These are phyloP conservation scores for Siderastrea radians DNA, from an alignment of 92 coral and sea anemone genomes.

Conservation along the genomic window DNA sequence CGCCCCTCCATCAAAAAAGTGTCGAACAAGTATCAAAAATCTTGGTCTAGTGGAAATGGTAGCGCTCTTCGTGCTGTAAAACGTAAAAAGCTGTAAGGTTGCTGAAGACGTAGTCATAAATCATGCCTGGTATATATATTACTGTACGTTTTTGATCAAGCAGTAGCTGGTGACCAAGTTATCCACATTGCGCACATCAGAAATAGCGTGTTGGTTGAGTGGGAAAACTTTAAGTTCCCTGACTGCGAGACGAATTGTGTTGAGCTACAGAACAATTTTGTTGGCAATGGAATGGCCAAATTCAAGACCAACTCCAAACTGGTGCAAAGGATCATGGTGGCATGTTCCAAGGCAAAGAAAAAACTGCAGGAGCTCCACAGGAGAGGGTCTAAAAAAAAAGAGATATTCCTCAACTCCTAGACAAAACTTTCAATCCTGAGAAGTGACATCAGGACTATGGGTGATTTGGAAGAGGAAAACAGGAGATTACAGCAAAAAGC, in stretches of 20 bases:
- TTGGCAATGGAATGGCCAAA: slow-evolving; percentile 41
- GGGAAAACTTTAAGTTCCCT: background rate
- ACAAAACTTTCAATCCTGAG: slow-evolving; percentile 49
- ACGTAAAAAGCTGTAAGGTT: too few species aligned
- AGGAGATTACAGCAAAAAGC: background rate
- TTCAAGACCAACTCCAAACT: slow-evolving; percentile 41
- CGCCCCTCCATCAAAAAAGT: too few species aligned
- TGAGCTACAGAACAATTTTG: slow-evolving; percentile 17
- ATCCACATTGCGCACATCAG: slow-evolving; percentile 16
- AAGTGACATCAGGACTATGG: slow-evolving; percentile 42
- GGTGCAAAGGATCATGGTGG: slow-evolving; percentile 15
- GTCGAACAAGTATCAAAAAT: too few species aligned
- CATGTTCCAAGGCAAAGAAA: slow-evolving; percentile 12
- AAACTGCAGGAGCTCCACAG: slow-evolving; percentile 20
- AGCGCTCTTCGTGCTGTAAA: too few species aligned
- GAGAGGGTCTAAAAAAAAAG: slow-evolving; percentile 31
- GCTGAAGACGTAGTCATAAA: too few species aligned
- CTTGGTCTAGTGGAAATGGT: too few species aligned
- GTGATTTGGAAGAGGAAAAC: slow-evolving; percentile 43
- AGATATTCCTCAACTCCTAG: slow-evolving; percentile 17
- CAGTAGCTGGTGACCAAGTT: slow-evolving; percentile 11
- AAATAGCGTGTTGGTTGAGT: slow-evolving; percentile 27
- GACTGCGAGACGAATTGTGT: too few species aligned
- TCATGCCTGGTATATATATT: background rate
- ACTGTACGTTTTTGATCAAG: slow-evolving; percentile 28